Evolutionary conservation across 2,113 vertebrate genomes (phyloP).

Genomic region (Gnathonemus echidnorhynchus): DNA sequence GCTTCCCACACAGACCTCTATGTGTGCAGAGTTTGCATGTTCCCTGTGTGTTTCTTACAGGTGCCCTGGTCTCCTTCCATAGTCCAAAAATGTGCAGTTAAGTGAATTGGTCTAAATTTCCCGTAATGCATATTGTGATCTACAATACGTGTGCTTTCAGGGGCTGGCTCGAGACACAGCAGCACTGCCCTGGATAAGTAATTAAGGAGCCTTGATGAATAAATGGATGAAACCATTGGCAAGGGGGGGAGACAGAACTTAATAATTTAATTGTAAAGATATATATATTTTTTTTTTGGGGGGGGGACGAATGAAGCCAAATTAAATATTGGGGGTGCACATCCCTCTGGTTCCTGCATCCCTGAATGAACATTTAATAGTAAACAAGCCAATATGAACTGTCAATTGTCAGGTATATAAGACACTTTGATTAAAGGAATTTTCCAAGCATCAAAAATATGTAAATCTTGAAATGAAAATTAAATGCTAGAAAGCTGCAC

Average conservation of each 20-base stretch:
- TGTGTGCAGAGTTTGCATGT: neutral
- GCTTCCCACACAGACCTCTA: neutral
- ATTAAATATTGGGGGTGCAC: neutral
- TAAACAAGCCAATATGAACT: neutral
- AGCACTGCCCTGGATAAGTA: neutral
- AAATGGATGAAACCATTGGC: neutral
- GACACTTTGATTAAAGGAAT: neutral
- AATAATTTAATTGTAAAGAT: neutral
- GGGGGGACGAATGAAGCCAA: neutral
- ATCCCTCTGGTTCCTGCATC: neutral
- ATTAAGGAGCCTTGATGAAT: neutral
- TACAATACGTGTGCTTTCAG: neutral
- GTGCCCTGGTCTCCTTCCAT: neutral
- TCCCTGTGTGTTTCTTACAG: neutral
- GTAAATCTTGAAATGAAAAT: neutral
- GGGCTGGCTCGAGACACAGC: neutral
- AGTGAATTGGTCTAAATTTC: neutral
- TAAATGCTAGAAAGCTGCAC: neutral
- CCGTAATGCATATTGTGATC: neutral
- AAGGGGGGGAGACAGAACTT: neutral
- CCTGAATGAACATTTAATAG: neutral
- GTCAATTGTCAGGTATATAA: neutral
- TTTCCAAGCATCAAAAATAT: neutral
- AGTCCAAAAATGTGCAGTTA: neutral
- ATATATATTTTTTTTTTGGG: too few species aligned